These are phyloP conservation scores for Encarsia formosa DNA, from an alignment of 2,888 invertebrate species.

Conservation along the genomic window DNA sequence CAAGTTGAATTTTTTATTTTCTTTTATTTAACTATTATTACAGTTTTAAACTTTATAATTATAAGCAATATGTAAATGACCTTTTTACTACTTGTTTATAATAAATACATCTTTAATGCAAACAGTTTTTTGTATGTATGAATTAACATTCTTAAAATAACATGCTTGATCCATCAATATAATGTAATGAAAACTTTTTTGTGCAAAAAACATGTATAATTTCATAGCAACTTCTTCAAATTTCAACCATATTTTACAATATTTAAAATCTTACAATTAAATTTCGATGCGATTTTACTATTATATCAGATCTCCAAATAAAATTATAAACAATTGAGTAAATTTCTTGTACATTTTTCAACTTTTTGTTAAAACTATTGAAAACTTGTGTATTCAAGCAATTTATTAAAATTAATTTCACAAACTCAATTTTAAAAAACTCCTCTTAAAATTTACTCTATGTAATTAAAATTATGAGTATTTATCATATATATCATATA, in stretches of 20 bases:
- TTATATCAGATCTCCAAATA: no score
- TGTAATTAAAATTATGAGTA: conserved; percentile 2
- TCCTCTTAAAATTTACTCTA: not conserved
- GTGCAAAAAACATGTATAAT: conserved; percentile 16
- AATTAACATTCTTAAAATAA: conserved; percentile 1
- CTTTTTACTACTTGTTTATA: conserved; percentile 5
- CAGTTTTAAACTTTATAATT: conserved; percentile 34
- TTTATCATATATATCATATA: conserved; percentile 5
- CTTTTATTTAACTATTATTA: conserved; percentile 38
- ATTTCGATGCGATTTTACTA: conserved; percentile 15
- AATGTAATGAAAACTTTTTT: conserved; percentile 8
- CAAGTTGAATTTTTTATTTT: conserved; percentile 18
- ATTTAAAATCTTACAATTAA: conserved; percentile 16
- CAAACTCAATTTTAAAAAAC: not conserved
- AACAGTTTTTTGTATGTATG: conserved; percentile 13
- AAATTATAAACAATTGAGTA: no score
- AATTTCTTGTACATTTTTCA: no score
- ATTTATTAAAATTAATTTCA: not conserved
- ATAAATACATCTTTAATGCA: conserved; percentile 8
- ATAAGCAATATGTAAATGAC: conserved; percentile 28
- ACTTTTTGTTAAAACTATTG: no score
- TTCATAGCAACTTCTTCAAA: not conserved
- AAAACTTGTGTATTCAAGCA: not conserved
- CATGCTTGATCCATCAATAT: conserved; percentile 8
- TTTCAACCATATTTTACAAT: conserved; percentile 18